Evolutionary conservation across 2,797 vertebrate species (phyloP).

Genomic region (Catostomus latipinnis): DNA sequence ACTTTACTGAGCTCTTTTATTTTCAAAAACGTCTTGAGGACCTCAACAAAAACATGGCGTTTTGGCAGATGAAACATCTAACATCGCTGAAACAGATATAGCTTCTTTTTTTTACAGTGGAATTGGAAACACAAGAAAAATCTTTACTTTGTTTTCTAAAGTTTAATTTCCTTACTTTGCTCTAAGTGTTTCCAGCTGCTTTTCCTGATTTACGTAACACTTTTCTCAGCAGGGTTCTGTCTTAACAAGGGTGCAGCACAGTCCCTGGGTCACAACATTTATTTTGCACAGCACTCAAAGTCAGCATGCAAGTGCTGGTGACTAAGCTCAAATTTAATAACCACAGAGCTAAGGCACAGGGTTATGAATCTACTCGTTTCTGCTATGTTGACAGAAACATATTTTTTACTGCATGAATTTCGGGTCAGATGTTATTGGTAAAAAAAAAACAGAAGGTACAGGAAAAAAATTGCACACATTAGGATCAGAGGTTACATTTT

Average conservation of each 20-base stretch:
- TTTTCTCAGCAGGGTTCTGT: conserved; percentile 67
- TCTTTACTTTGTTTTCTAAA: conserved; percentile 67
- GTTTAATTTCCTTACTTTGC: conserved; percentile 65
- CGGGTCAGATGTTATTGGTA: conserved; percentile 56
- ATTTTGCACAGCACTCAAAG: conserved; percentile 58
- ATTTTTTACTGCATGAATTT: conserved; percentile 54
- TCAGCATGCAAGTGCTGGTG: conserved; percentile 55
- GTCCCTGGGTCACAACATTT: conserved; percentile 67
- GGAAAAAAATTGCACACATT: too few relatives aligned
- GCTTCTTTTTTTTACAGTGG: conserved; percentile 36
- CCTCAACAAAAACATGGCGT: conserved; percentile 37
- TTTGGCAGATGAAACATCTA: conserved; percentile 57
- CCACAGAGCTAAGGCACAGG: conserved; percentile 58
- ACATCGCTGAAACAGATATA: conserved; percentile 50
- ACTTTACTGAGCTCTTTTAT: conserved; percentile 36
- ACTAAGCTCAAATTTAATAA: conserved; percentile 56
- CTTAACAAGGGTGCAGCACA: conserved; percentile 67
- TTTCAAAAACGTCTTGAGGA: too few relatives aligned
- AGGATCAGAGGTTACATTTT: too few relatives aligned
- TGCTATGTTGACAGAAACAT: conserved; percentile 58
- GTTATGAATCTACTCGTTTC: conserved; percentile 58
- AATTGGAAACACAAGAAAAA: conserved; percentile 67
- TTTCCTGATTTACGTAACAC: conserved; percentile 60
- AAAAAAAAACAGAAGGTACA: background rate
- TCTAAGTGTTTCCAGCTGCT: conserved; percentile 75